Percentiles rank a stretch among this genome's conserved stretches.
Conservation (phyloP, 2,113 vertebrate genomes). For the pig (Sus scrofa) region T2T-Sscrofa CM000825.6:50486001-50486500, state of each 20-base stretch:
- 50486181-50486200: neutral
- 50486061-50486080: too few species aligned
- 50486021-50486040: neutral
- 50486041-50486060: too few species aligned
- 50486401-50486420: neutral
- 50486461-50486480: neutral
- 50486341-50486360: neutral
- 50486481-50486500: neutral
- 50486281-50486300: neutral
- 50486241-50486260: neutral
- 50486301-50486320: neutral
- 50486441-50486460: neutral
- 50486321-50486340: neutral
- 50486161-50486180: neutral
- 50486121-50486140: too few species aligned
- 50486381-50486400: neutral
- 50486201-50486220: neutral
- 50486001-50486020: neutral
- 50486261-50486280: neutral
- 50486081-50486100: too few species aligned
- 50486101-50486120: too few species aligned
- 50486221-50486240: neutral
- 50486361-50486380: neutral
- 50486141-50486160: too few species aligned
- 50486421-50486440: neutral